Base-by-base conservation (phyloP, 2,797 vertebrate species). In the Gila robusta region DNA sequence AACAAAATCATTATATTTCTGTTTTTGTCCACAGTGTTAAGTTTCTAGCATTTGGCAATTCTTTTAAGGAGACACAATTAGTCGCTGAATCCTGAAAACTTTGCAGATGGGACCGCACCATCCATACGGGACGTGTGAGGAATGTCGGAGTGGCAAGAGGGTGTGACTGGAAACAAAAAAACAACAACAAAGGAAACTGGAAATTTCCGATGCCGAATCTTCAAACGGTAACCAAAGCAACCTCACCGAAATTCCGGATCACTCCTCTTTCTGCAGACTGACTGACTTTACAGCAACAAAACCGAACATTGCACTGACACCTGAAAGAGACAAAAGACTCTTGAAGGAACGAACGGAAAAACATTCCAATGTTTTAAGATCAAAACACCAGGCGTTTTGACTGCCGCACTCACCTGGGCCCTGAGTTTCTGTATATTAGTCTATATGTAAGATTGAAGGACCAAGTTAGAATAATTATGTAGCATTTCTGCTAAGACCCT, bases 401-500 rank as follows among this genome's bases (percentile, higher is more conserved):
- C 92, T 93, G 93, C 92, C 90, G 86, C 91, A 92, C 91, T 92
- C 91, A 90, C 89, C 83, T 74, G 66, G 32, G 80, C 69, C 62
- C 44, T 84, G 35, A 85, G 70, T 84, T 76, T 83, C 79, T 81
- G 80, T 86, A 70, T 73, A 69, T 79, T 80, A 85, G 88, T 85
- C 86, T 72, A 79, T 91, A 91, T 92, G 91, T 86, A 76, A 87
- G 81, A 93, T 93, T 87, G 83, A 91, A 89, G 91, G 93, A 95
- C 93, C 88, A 93, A 92, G 93, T 76, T 87, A 86, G 87, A 88
- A 87, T 93, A 94, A 94, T 94, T 94, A 95, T 96, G 96, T 96
- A 96, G 96, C 96, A 96, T 95, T 93, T 95, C 94, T 96, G 94
- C 95, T 96, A 95, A 96, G 93, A 94, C 91, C 93, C 89, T 94